phyloP scores from a whole-genome alignment of 2,797 vertebrate genomes.

The Mormyrops attenuatus region DNA sequence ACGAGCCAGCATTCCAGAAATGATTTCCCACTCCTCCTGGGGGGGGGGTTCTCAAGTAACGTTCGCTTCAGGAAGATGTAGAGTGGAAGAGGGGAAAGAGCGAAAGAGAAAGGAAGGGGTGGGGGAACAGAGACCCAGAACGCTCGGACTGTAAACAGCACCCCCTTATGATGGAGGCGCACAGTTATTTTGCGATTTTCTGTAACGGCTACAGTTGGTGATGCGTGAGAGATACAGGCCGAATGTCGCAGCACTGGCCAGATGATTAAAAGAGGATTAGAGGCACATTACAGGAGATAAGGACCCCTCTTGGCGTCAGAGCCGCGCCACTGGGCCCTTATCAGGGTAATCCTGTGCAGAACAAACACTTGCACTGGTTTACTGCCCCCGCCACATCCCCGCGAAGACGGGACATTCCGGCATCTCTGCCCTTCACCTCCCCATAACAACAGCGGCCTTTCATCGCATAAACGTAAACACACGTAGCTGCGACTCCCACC shows the following conservation, averaged over 20 bases:
- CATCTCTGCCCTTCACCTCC: neutral
- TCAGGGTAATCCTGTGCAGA: slow-evolving; percentile 8
- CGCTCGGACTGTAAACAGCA: slow-evolving; percentile 35
- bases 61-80: neutral
- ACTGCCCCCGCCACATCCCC: neutral
- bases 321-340: neutral
- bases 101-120: slow-evolving; percentile 6
- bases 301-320: slow-evolving; percentile 9
- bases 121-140: slow-evolving; percentile 3
- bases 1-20: slow-evolving; percentile 5
- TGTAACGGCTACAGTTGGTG: slow-evolving; percentile 1
- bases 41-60: neutral
- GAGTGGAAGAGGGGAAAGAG: neutral
- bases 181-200: slow-evolving; percentile 25
- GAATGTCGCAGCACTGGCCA: slow-evolving; percentile 18
- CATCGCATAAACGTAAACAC: neutral
- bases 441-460: neutral
- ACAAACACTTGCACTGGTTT: neutral
- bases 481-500: neutral
- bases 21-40: neutral
- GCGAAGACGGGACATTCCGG: neutral
- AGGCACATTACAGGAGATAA: slow-evolving; percentile 30
- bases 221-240: slow-evolving; percentile 26
- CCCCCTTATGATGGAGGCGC: slow-evolving; percentile 23
- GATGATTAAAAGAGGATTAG: slow-evolving; percentile 26